Conservation (phyloP, 2,113 vertebrate genomes). For the Oreochromis niloticus region DNA sequence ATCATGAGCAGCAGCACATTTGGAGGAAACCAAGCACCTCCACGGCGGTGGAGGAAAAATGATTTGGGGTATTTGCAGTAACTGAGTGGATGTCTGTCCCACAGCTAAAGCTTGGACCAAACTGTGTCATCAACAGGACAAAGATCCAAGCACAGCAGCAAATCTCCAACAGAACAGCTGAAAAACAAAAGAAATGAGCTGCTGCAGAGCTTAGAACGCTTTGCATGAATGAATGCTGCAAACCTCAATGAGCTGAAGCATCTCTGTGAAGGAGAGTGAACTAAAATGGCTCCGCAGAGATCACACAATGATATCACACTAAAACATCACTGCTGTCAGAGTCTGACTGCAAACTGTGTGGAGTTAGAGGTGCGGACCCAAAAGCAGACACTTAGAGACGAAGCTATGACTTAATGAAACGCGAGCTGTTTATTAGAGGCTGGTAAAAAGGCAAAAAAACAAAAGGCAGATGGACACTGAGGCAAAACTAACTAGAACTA, state of each 20-base stretch:
- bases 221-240: neutral
- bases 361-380: fast-evolving
- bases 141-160: neutral
- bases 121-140: neutral
- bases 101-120: neutral
- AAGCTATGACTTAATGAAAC: neutral
- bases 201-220: neutral
- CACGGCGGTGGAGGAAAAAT: no score
- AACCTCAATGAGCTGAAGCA: no score
- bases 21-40: neutral
- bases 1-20: neutral
- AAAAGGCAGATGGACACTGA: neutral
- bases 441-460: neutral
- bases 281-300: no score
- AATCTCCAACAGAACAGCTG: neutral
- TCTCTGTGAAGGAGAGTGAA: no score
- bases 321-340: neutral
- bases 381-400: neutral
- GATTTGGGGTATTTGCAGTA: no score
- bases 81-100: neutral
- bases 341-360: neutral
- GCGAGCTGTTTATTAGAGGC: neutral
- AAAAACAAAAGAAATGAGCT: fast-evolving
- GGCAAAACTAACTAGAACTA: neutral
- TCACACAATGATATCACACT: no score